phyloP scores from a whole-genome alignment of 2,888 invertebrate genomes.

The Zaprionus bogoriensis region DNA sequence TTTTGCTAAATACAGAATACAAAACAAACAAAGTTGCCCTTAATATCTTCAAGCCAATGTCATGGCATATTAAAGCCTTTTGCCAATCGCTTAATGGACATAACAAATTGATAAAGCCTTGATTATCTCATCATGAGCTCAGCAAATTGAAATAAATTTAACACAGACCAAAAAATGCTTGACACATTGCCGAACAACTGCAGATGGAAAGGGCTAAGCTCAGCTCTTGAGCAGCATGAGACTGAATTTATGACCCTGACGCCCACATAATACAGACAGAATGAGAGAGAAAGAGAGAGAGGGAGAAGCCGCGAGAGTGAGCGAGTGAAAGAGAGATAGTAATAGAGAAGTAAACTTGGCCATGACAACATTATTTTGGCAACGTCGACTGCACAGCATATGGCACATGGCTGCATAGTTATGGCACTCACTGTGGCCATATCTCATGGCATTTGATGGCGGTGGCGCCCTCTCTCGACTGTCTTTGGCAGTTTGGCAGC shows the following conservation, averaged over 20 bases:
- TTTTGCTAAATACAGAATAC: no score
- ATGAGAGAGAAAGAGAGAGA: background rate
- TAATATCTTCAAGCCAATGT: background rate
- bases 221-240: slow-evolving; percentile 13
- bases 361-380: slow-evolving; percentile 54
- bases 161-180: slow-evolving; percentile 28
- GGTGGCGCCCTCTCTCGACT: slow-evolving; percentile 17
- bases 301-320: background rate
- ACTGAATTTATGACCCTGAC: slow-evolving; percentile 47
- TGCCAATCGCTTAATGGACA: slow-evolving; percentile 1
- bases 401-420: slow-evolving; percentile 58
- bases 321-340: background rate
- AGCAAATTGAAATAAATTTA: slow-evolving; percentile 47
- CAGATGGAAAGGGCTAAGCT: background rate
- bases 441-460: slow-evolving; percentile 38
- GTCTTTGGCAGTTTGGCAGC: slow-evolving; percentile 64
- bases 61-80: background rate
- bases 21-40: background rate
- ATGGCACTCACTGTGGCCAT: slow-evolving; percentile 57
- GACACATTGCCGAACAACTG: slow-evolving; percentile 32
- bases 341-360: slow-evolving; percentile 31
- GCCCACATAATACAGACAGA: slow-evolving; percentile 13
- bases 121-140: slow-evolving; percentile 43
- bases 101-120: slow-evolving; percentile 25
- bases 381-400: slow-evolving; percentile 48